Evolutionary conservation across 1,140 invertebrate species (phyloP).

Genomic region (Teleopsis dalmanni): DNA sequence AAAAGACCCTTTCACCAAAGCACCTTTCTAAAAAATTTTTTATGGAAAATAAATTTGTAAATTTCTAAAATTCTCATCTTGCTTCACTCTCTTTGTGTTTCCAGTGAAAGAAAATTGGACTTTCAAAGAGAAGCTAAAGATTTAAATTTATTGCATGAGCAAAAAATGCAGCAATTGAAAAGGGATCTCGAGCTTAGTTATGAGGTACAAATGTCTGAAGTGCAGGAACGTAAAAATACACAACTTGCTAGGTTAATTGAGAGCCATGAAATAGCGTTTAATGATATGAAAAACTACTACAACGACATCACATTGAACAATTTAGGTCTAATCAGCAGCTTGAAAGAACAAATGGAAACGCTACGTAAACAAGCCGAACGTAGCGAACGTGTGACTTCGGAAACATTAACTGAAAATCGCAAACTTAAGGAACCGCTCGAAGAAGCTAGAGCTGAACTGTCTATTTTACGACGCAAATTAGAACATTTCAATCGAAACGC

Average conservation of each 20-base stretch:
- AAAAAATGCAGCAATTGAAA: conserved; percentile 64
- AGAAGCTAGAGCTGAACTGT: conserved; percentile 57
- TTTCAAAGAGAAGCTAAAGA: conserved; percentile 67
- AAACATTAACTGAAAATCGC: conserved; percentile 62
- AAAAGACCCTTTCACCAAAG: too few relatives aligned
- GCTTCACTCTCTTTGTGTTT: background rate
- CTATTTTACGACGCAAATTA: conserved; percentile 63
- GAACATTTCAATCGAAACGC: conserved; percentile 74
- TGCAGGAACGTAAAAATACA: conserved; percentile 83
- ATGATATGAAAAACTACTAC: conserved; percentile 87
- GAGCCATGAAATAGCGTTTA: conserved; percentile 76
- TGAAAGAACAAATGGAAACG: conserved; percentile 81
- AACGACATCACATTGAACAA: conserved; percentile 91
- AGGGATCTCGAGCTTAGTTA: conserved; percentile 68
- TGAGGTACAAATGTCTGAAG: conserved; percentile 71
- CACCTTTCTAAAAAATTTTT: background rate
- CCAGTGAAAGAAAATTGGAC: conserved; percentile 23
- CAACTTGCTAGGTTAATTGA: conserved; percentile 73
- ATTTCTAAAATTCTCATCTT: background rate
- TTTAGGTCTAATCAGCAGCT: conserved; percentile 68
- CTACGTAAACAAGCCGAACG: conserved; percentile 73
- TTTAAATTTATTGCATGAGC: conserved; percentile 73
- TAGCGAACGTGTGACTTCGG: conserved; percentile 52
- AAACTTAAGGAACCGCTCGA: conserved; percentile 63
- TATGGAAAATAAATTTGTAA: background rate